These are phyloP conservation scores for Cerastoderma edule DNA, from an alignment of 2,888 invertebrate genomes.

Conservation along the genomic window DNA sequence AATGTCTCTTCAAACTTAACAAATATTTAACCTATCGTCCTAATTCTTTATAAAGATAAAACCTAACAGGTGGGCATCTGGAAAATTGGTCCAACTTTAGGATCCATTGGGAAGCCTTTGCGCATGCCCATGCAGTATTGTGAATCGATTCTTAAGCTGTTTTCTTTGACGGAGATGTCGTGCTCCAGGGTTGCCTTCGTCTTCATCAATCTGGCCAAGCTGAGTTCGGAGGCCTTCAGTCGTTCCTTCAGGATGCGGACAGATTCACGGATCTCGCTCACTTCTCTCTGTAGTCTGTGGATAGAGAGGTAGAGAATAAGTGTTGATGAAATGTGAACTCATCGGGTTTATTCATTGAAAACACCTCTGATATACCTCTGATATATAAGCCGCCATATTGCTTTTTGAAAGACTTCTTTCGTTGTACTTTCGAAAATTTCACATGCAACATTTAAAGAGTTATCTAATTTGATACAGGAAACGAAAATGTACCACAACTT, in stretches of 20 bases:
- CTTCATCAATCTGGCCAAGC: constrained; percentile 87
- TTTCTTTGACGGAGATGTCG: constrained; percentile 93
- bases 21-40: constrained; percentile 24
- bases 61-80: constrained; percentile 80
- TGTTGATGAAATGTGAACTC: no score
- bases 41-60: neutral
- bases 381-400: no score
- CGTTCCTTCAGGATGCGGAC: constrained; percentile 92
- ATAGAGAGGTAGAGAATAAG: no score
- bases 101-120: constrained; percentile 91
- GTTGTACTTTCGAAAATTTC: no score
- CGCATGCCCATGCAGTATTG: constrained; percentile 97
- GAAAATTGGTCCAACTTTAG: constrained; percentile 83
- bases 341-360: no score
- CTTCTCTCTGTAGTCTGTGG: constrained; percentile 93
- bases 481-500: no score
- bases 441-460: no score
- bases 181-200: constrained; percentile 93
- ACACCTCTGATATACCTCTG: no score
- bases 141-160: constrained; percentile 94
- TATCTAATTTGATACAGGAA: no score
- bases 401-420: no score
- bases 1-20: constrained; percentile 31
- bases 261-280: constrained; percentile 92
- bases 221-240: constrained; percentile 86